Conservation (phyloP, 30 jellyfish, hydroid and myxozoan genomes). For the Hydra vulgaris region DNA sequence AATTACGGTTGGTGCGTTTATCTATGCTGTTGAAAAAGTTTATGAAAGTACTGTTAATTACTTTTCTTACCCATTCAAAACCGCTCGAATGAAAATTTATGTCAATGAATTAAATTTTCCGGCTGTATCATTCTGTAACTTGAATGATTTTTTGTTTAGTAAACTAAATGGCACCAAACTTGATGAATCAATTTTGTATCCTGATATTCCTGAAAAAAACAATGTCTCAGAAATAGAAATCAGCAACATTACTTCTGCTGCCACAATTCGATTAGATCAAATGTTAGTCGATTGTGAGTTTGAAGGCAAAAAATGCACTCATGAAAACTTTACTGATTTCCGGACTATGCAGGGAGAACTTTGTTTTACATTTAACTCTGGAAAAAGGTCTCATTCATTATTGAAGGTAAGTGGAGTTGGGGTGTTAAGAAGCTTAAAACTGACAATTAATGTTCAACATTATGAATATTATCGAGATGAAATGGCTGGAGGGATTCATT, state of each 20-base stretch:
- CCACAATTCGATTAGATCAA: conserved; percentile 47
- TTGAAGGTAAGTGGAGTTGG: conserved; percentile 58
- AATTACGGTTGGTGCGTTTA: conserved; percentile 48
- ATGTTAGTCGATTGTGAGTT: conserved; percentile 70
- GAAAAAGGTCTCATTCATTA: conserved; percentile 47
- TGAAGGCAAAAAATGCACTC: conserved; percentile 45
- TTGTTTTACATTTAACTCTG: conserved; percentile 86
- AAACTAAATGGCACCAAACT: conserved; percentile 55
- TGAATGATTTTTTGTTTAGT: conserved; percentile 59
- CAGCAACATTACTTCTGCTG: conserved; percentile 55
- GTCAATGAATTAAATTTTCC: conserved; percentile 70
- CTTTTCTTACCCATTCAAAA: conserved; percentile 56
- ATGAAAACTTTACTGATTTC: conserved; percentile 52
- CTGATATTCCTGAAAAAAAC: conserved; percentile 17
- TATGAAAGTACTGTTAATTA: conserved; percentile 57
- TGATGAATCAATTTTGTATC: conserved; percentile 31
- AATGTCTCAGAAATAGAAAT: conserved; percentile 53
- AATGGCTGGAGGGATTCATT: conserved; percentile 59
- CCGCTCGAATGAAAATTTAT: conserved; percentile 52
- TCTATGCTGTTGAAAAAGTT: conserved; percentile 49
- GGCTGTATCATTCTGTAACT: conserved; percentile 86
- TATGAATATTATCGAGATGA: conserved; percentile 50
- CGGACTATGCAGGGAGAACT: conserved; percentile 58
- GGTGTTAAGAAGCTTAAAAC: conserved; percentile 43
- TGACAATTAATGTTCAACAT: conserved; percentile 59